Percentiles rank a stretch among this genome's conserved stretches.
These are phyloP conservation scores for Acholoe squamosa DNA, from an alignment of 2,888 invertebrate genomes.

Conservation along the genomic window DNA sequence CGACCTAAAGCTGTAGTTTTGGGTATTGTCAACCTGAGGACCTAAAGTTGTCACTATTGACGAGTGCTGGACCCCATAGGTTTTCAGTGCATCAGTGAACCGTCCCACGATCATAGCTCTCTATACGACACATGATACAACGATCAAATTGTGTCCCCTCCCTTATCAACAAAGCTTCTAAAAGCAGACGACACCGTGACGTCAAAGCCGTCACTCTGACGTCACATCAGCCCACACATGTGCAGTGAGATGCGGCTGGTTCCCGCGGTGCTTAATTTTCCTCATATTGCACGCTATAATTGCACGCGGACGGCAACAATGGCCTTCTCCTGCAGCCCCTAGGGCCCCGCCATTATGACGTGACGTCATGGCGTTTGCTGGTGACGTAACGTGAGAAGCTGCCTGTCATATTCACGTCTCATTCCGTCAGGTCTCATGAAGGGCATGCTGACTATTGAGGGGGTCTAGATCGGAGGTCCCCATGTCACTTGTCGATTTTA, in stretches of 20 bases:
- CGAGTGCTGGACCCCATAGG: too few relatives aligned
- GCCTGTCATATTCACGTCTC: not conserved
- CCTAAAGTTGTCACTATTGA: too few relatives aligned
- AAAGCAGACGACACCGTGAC: conserved; percentile 14
- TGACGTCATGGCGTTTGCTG: not conserved
- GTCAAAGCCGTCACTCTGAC: not conserved
- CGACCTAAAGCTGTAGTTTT: too few relatives aligned
- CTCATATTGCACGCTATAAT: conserved; percentile 20
- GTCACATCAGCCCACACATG: conserved; percentile 8
- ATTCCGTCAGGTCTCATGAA: too few relatives aligned
- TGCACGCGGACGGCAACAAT: not conserved
- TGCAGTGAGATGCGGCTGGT: not conserved
- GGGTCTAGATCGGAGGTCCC: too few relatives aligned
- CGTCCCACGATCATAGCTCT: too few relatives aligned
- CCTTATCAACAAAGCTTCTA: not conserved
- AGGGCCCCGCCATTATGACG: not conserved
- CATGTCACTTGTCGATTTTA: too few relatives aligned
- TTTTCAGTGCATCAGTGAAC: too few relatives aligned
- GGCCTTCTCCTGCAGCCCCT: not conserved
- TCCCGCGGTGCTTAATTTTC: not conserved
- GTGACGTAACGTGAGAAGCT: not conserved
- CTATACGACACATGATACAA: too few relatives aligned
- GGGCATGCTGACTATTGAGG: too few relatives aligned
- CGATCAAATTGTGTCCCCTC: not conserved
- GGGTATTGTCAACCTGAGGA: too few relatives aligned